phyloP scores from a whole-genome alignment of 2,888 invertebrate genomes.

The Catocala nupta region DNA sequence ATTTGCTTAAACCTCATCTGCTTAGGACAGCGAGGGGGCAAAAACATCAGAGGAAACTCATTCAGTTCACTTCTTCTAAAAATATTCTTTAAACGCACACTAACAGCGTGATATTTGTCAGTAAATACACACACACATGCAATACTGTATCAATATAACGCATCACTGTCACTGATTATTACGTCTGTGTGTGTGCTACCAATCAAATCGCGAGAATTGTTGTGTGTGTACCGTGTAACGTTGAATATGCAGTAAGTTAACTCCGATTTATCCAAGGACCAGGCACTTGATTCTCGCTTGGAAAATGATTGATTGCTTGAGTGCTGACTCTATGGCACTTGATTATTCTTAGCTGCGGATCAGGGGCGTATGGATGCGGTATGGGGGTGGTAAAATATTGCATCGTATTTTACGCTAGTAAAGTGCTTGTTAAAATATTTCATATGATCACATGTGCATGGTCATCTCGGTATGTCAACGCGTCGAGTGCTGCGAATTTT shows the following conservation, averaged over 20 bases:
- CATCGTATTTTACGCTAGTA: not conserved
- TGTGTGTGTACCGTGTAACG: conserved; percentile 36
- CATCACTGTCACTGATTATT: not conserved
- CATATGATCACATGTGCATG: no score
- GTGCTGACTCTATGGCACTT: conserved; percentile 59
- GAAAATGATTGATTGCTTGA: conserved; percentile 70
- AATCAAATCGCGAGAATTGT: conserved; percentile 13
- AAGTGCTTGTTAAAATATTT: no score
- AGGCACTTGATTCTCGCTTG: conserved; percentile 64
- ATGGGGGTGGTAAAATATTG: conserved; percentile 8
- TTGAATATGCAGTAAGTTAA: conserved; percentile 47
- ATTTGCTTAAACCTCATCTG: conserved; percentile 75
- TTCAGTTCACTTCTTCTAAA: conserved; percentile 44
- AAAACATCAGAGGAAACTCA: conserved; percentile 55
- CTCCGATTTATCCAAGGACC: conserved; percentile 37
- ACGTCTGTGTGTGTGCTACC: conserved; percentile 13
- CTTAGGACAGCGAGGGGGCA: conserved; percentile 64
- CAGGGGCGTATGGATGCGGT: conserved; percentile 16
- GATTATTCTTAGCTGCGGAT: conserved; percentile 59
- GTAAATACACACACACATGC: conserved; percentile 23
- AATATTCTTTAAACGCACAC: conserved; percentile 29
- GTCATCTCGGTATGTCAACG: no score
- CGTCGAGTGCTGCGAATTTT: no score
- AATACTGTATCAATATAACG: conserved; percentile 6
- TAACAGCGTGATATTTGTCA: conserved; percentile 6